These are phyloP conservation scores for Falco naumanni DNA, from an alignment of 2,797 vertebrate genomes.

Conservation along the genomic window DNA sequence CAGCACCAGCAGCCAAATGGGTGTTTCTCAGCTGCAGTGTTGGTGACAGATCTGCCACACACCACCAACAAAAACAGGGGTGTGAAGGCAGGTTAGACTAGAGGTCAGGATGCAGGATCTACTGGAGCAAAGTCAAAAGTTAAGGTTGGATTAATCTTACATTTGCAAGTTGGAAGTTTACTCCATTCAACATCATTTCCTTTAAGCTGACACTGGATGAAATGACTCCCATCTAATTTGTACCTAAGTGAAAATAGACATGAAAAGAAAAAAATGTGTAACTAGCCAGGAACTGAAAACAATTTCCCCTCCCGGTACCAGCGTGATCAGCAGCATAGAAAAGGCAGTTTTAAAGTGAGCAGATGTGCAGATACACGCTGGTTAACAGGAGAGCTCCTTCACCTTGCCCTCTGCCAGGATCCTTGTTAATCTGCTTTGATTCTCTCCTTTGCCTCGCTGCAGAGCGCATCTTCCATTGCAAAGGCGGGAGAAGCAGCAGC, in stretches of 20 bases:
- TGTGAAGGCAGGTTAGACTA: neutral
- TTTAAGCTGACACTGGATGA: slow-evolving; percentile 41
- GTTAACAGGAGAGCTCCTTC: neutral
- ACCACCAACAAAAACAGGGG: accelerated
- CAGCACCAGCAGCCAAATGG: neutral
- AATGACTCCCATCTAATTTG: neutral
- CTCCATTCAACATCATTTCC: neutral
- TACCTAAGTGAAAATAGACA: neutral
- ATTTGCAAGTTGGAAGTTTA: slow-evolving; percentile 12
- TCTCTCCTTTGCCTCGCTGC: neutral
- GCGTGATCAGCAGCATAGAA: accelerated
- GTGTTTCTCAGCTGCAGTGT: neutral
- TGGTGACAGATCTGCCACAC: neutral
- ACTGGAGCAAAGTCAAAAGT: neutral
- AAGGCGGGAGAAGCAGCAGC: accelerated
- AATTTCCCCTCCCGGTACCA: accelerated
- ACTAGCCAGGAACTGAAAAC: accelerated
- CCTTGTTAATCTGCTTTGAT: accelerated
- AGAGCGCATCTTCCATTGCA: accelerated
- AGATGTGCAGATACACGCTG: accelerated
- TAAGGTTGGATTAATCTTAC: neutral
- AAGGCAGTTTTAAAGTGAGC: neutral
- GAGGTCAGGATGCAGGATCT: accelerated
- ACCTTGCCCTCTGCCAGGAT: neutral
- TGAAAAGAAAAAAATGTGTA: neutral